Evolutionary conservation across 2,797 vertebrate genomes (phyloP), one percentile per base, ranked within the genome.

Genomic region (Acanthurus leucopareius): DNA sequence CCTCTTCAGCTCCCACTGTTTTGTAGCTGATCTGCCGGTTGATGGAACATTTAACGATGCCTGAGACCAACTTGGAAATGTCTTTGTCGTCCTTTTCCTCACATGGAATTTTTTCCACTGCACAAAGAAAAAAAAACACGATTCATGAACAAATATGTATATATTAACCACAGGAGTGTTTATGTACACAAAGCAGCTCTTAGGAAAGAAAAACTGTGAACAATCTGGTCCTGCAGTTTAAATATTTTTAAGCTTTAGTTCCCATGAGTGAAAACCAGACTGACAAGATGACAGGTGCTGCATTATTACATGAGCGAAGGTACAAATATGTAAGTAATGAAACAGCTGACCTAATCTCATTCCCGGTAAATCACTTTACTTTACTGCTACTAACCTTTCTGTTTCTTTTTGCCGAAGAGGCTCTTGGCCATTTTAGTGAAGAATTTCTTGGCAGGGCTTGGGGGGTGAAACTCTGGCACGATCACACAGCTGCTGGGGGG

Each of bases 401-500:
- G 90, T 88, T 97, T 98, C 86, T 97, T 98, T 91, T 97, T 98
- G 86, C 97, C 91, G 84, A 99, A 99, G 67, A 99, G 94, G 13
- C 96, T 98, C 94, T 99, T 99, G 49, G 98, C 98, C 91, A 99
- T 96, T 95, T 99, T 99, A 79, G 97, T 95, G 74, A 99, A 97
- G 77, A 99, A 96, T 86, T 96, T 99, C 93, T 96, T 98, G 66
- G 97, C 97, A 71, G 98, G 96, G 68, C 97, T 97, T 9, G 97
- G 97, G 0, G 97, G 97, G 87, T 95, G 97, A 83, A 99, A 94
- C 73, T 99, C 98, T 22, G 98, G 98, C 79, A 96, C 96, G 93
- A 95, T 97, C 81, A 97, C 88, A 1, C 98, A 99, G 92, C 98
- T 97, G 92, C 95, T 98, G 53, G 97, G 95, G 57, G 98, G 98